Conservation (phyloP, 2,888 invertebrate species). For the Stenchaetothrips biformis region DNA sequence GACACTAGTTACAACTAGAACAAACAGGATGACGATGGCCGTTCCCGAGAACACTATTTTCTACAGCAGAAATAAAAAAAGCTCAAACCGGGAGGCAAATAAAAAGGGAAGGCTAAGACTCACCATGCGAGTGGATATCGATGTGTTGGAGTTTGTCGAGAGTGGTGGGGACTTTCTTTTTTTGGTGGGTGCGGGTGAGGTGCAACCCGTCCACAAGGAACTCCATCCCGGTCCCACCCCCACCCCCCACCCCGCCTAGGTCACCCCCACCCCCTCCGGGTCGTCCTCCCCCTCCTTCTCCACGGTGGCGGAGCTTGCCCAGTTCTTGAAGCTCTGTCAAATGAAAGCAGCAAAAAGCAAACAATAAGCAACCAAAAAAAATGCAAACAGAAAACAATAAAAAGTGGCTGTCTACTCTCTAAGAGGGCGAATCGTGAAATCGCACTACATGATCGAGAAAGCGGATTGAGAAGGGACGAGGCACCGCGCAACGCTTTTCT, state of each 20-base stretch:
- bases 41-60: no score
- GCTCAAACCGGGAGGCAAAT: not conserved
- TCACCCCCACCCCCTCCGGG: constrained; percentile 30
- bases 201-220: constrained; percentile 41
- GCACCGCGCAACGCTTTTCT: no score
- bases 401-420: no score
- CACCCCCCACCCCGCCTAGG: constrained; percentile 35
- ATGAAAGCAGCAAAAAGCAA: not conserved
- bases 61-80: not conserved
- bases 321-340: not conserved
- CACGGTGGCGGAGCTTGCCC: constrained; percentile 13
- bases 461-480: no score
- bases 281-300: constrained; percentile 19
- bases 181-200: constrained; percentile 40
- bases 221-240: constrained; percentile 39
- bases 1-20: not conserved
- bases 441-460: no score
- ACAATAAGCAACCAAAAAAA: not conserved
- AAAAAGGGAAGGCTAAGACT: constrained; percentile 45
- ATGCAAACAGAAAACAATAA: not conserved
- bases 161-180: constrained; percentile 51
- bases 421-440: no score
- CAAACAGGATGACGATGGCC: no score
- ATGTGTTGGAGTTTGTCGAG: constrained; percentile 67
- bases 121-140: constrained; percentile 81